phyloP scores from a whole-genome alignment of 2,113 vertebrate species.

The Caretta caretta region DNA sequence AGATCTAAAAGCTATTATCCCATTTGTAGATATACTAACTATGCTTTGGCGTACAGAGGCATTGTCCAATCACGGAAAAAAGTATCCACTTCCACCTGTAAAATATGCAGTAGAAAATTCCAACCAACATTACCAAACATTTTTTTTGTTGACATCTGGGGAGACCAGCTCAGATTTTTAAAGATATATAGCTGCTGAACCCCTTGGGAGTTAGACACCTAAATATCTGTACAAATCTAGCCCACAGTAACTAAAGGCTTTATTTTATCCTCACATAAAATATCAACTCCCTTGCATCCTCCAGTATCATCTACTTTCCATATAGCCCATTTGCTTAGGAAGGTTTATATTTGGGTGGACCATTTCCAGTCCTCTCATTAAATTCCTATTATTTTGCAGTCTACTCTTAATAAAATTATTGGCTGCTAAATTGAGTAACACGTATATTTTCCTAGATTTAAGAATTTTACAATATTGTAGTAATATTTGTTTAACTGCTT shows the following conservation, averaged over 20 bases:
- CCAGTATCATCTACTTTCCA: background rate
- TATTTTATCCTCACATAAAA: background rate
- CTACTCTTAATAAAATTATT: background rate
- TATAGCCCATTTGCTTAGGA: background rate
- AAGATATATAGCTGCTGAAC: background rate
- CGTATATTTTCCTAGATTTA: background rate
- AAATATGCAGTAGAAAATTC: background rate
- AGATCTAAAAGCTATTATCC: background rate
- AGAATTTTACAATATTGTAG: background rate
- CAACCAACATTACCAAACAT: background rate
- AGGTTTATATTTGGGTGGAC: background rate
- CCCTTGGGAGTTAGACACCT: background rate
- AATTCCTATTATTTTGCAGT: background rate
- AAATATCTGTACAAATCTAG: background rate
- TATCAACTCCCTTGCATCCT: background rate
- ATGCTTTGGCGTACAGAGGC: background rate
- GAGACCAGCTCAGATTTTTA: background rate
- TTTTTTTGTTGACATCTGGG: background rate
- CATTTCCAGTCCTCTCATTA: background rate
- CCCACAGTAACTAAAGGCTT: background rate
- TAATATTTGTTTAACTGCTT: background rate
- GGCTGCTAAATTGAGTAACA: background rate
- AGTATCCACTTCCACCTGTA: background rate
- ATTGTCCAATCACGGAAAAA: background rate
- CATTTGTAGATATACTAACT: background rate